Conservation (phyloP, 2,797 vertebrate genomes). For the Pogoniulus pusillus region DNA sequence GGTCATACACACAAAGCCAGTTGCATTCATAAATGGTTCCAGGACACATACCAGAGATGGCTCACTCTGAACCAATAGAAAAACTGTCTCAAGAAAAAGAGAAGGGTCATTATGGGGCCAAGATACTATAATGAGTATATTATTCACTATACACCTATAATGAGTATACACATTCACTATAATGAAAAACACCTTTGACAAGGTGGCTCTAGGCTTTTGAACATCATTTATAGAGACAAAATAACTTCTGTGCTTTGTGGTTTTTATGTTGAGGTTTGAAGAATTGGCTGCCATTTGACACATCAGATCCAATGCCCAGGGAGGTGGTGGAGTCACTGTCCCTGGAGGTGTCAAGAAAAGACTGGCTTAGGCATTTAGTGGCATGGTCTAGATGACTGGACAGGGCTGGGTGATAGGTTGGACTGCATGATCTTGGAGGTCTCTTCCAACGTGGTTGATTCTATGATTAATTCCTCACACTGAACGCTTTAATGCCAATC, state of each 20-base stretch:
- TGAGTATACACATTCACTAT: too few species aligned
- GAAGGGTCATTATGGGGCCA: not conserved
- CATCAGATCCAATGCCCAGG: slow-evolving; percentile 35
- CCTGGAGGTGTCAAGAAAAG: too few species aligned
- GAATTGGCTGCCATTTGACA: slow-evolving; percentile 29
- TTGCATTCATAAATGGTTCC: not conserved
- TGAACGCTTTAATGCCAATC: slow-evolving; percentile 43
- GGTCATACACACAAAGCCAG: not conserved
- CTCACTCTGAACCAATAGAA: not conserved
- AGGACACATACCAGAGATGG: not conserved
- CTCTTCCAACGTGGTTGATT: too few species aligned
- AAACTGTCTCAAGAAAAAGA: not conserved
- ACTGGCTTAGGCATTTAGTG: too few species aligned
- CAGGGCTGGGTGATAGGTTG: too few species aligned
- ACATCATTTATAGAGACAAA: not conserved
- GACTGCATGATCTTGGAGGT: too few species aligned
- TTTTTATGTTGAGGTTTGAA: slow-evolving; percentile 15
- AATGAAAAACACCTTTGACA: not conserved
- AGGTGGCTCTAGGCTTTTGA: not conserved
- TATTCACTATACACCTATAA: too few species aligned
- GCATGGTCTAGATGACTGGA: too few species aligned
- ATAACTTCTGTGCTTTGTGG: not conserved
- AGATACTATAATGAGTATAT: not conserved
- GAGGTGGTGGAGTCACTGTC: too few species aligned
- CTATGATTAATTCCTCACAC: slow-evolving; percentile 43